Evolutionary conservation across 1,140 invertebrate species (phyloP).

Genomic region (Zelostemma sp.): DNA sequence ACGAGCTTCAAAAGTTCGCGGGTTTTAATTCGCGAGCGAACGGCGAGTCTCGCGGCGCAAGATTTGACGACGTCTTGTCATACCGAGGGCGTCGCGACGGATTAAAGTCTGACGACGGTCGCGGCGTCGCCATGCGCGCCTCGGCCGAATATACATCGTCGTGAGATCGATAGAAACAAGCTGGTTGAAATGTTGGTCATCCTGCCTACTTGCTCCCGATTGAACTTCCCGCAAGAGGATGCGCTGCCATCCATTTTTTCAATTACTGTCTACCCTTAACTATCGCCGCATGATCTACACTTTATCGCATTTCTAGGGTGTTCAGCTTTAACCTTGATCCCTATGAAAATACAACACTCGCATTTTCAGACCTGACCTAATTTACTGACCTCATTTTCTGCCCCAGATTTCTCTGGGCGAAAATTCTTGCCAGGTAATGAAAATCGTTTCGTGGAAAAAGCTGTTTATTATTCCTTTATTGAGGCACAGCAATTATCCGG

Average conservation of each 20-base stretch:
- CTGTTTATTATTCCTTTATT: too few species aligned
- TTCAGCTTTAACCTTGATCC: neutral
- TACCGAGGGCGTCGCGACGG: constrained; percentile 62
- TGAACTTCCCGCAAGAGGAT: constrained; percentile 26
- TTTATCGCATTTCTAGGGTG: neutral
- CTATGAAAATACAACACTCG: too few species aligned
- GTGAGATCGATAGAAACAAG: constrained; percentile 63
- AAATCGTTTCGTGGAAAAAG: neutral
- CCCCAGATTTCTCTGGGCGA: neutral
- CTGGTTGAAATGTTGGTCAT: constrained; percentile 48
- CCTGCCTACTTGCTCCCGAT: constrained; percentile 36
- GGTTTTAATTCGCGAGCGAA: neutral
- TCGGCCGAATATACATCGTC: constrained; percentile 30
- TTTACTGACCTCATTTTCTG: neutral
- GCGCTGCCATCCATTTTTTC: neutral
- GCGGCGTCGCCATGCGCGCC: constrained; percentile 63
- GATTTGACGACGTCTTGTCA: constrained; percentile 42
- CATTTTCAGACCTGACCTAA: neutral
- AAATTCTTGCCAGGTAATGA: neutral
- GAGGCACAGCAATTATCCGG: too few species aligned
- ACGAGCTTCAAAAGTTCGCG: too few species aligned
- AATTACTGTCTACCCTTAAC: neutral
- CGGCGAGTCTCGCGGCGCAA: constrained; percentile 26
- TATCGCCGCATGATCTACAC: constrained; percentile 6
- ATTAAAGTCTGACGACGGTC: constrained; percentile 62